phyloP scores from a whole-genome alignment of 2,888 invertebrate genomes.

The Epicampocera succincta region DNA sequence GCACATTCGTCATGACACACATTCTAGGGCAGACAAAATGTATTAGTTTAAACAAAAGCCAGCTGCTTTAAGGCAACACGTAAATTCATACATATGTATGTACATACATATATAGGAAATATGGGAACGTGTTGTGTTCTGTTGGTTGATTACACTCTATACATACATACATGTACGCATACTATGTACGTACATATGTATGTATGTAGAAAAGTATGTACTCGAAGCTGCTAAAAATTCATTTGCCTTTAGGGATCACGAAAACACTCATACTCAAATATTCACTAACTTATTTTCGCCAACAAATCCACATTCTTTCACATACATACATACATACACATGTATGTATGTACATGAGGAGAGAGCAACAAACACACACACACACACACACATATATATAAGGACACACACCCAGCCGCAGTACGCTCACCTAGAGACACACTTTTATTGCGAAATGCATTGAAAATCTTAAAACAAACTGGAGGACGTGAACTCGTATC shows the following conservation, averaged over 20 bases:
- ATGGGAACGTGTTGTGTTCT: too few relatives aligned
- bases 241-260: constrained; percentile 55
- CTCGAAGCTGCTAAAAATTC: constrained; percentile 55
- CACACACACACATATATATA: background rate
- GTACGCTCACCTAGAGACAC: background rate
- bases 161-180: background rate
- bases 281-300: constrained; percentile 12
- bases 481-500: background rate
- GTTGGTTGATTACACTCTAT: too few relatives aligned
- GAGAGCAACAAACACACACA: constrained; percentile 13
- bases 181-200: too few relatives aligned
- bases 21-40: constrained; percentile 17
- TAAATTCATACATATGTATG: background rate
- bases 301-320: constrained; percentile 10
- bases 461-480: constrained; percentile 8
- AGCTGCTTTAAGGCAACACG: background rate
- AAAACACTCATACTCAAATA: constrained; percentile 16
- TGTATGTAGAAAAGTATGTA: constrained; percentile 6
- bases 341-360: too few relatives aligned
- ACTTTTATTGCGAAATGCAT: constrained; percentile 7
- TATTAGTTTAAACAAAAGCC: constrained; percentile 17
- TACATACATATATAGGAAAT: too few relatives aligned
- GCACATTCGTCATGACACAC: constrained; percentile 13
- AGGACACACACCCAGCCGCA: constrained; percentile 3
- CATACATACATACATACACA: background rate